Evolutionary conservation across 2,888 invertebrate genomes (phyloP).

Genomic region (Deilephila elpenor): DNA sequence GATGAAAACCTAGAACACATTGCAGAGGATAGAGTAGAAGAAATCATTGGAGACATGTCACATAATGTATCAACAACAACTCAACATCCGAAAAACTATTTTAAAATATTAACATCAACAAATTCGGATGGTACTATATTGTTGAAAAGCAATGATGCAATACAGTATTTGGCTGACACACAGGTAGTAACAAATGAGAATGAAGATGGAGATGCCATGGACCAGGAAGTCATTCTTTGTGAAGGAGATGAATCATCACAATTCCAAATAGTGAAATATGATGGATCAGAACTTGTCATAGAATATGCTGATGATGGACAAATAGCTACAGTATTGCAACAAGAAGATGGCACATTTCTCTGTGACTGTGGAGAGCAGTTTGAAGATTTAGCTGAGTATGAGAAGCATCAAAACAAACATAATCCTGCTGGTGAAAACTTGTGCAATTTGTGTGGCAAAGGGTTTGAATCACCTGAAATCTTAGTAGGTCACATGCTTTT

Average conservation of each 20-base stretch:
- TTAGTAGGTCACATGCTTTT: slow-evolving; percentile 77
- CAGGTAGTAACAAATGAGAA: slow-evolving; percentile 56
- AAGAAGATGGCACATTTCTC: slow-evolving; percentile 73
- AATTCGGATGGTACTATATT: slow-evolving; percentile 67
- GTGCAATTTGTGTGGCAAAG: slow-evolving; percentile 77
- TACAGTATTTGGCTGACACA: slow-evolving; percentile 68
- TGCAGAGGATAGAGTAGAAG: slow-evolving; percentile 43
- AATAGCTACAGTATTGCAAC: slow-evolving; percentile 72
- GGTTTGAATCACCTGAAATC: slow-evolving; percentile 77
- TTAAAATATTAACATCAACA: slow-evolving; percentile 71
- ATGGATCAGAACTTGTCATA: slow-evolving; percentile 76
- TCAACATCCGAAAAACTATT: slow-evolving; percentile 57
- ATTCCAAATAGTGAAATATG: slow-evolving; percentile 76
- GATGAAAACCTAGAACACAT: slow-evolving; percentile 45
- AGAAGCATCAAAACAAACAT: slow-evolving; percentile 74
- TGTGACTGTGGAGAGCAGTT: slow-evolving; percentile 79
- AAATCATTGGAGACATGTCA: slow-evolving; percentile 42
- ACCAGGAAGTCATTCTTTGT: slow-evolving; percentile 75
- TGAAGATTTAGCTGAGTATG: slow-evolving; percentile 70
- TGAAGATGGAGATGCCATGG: slow-evolving; percentile 61
- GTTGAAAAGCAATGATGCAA: slow-evolving; percentile 63
- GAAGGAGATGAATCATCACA: slow-evolving; percentile 76
- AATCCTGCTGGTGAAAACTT: slow-evolving; percentile 70
- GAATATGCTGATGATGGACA: slow-evolving; percentile 77
- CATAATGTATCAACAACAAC: slow-evolving; percentile 39